Conservation (phyloP, 2,113 vertebrate genomes). For the Colinus virginianus region DNA sequence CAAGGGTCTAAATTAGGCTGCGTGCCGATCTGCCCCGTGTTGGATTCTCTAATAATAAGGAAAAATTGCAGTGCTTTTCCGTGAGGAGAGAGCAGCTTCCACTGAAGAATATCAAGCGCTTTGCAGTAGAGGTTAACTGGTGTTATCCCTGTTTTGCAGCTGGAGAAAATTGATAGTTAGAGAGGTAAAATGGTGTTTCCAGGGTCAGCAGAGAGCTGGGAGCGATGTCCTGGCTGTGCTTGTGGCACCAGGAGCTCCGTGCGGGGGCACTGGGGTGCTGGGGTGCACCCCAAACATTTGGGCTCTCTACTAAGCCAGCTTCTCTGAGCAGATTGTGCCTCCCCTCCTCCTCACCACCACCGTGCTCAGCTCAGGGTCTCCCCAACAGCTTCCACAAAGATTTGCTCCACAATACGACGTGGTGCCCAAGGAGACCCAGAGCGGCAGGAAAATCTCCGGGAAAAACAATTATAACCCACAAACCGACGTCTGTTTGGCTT, state of each 20-base stretch:
- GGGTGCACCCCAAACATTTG: rapidly evolving
- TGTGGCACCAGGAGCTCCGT: rapidly evolving
- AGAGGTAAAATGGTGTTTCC: neutral
- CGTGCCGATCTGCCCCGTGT: neutral
- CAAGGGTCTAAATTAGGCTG: neutral
- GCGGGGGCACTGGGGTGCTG: neutral
- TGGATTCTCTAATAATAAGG: neutral
- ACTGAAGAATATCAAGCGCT: neutral
- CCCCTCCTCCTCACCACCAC: neutral
- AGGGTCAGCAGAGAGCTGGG: neutral
- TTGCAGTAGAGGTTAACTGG: constrained; percentile 2
- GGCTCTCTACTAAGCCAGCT: rapidly evolving
- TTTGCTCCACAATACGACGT: constrained; percentile 38
- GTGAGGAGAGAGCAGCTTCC: neutral
- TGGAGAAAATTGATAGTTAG: neutral
- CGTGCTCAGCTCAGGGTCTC: neutral
- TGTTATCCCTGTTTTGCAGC: constrained; percentile 19
- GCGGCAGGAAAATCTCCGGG: constrained; percentile 22
- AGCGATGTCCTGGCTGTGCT: rapidly evolving
- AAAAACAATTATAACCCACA: constrained; percentile 45
- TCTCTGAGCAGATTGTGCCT: neutral
- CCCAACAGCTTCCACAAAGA: neutral
- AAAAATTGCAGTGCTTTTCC: neutral
- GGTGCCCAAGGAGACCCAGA: constrained; percentile 49
- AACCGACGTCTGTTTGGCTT: neutral